phyloP scores from a whole-genome alignment of 2,113 vertebrate species.

The Noctilio leporinus region DNA sequence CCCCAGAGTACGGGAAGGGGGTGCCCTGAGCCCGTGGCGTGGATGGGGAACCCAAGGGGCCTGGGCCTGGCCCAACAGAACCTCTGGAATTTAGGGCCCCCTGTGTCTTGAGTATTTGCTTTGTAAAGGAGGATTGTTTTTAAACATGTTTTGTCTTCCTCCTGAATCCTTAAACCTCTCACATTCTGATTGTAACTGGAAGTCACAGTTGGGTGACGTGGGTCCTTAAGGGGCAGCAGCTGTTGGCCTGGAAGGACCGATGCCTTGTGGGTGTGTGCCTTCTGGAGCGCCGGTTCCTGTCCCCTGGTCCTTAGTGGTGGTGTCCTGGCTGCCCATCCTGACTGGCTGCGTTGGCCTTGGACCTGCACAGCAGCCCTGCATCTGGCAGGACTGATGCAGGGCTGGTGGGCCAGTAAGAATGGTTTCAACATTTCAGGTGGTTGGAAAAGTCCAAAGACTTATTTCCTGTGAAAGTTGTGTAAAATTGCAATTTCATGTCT shows the following conservation, averaged over 20 bases:
- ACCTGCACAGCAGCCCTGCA: background rate
- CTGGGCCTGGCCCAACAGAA: background rate
- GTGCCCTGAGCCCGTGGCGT: rapidly evolving
- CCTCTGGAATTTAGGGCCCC: background rate
- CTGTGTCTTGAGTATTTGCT: background rate
- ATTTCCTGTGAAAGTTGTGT: background rate
- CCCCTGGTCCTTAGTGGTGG: background rate
- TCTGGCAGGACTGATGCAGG: too few relatives aligned
- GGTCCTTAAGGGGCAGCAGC: background rate
- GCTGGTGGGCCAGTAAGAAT: background rate
- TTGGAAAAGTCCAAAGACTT: background rate
- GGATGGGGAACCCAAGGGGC: rapidly evolving
- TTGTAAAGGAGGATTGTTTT: background rate
- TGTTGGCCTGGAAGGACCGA: rapidly evolving
- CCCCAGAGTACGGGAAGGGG: rapidly evolving
- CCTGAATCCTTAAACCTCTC: background rate
- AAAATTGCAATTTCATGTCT: background rate
- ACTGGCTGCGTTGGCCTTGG: background rate
- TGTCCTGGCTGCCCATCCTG: background rate
- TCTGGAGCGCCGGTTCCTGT: too few relatives aligned
- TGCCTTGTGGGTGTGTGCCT: too few relatives aligned
- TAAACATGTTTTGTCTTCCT: background rate
- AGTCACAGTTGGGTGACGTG: background rate
- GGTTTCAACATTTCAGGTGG: background rate
- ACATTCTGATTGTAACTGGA: background rate